phyloP scores from a whole-genome alignment of 2,797 vertebrate genomes.

The Gila robusta region DNA sequence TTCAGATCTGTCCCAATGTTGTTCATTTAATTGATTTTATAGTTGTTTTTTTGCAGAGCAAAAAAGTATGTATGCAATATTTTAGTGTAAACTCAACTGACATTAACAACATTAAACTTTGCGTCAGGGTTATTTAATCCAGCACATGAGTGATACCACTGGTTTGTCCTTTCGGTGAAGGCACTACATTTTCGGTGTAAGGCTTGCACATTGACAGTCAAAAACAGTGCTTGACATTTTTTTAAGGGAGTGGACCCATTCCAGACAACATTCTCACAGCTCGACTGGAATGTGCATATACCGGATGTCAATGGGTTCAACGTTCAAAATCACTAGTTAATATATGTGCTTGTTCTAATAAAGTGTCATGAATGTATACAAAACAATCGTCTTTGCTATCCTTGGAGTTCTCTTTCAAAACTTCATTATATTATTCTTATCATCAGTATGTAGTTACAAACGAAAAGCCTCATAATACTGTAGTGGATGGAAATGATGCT shows the following conservation, averaged over 20 bases:
- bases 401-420: neutral
- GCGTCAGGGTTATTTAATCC: neutral
- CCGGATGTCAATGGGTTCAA: neutral
- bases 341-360: neutral
- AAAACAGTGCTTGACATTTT: slow-evolving; percentile 7
- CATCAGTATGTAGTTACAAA: neutral
- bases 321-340: neutral
- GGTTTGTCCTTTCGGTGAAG: slow-evolving; percentile 19
- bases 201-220: slow-evolving; percentile 30
- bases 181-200: slow-evolving; percentile 5
- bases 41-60: slow-evolving; percentile 32
- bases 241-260: slow-evolving; percentile 14
- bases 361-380: neutral
- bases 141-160: neutral
- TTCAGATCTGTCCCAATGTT: slow-evolving; percentile 15
- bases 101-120: neutral
- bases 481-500: neutral
- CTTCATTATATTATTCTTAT: neutral
- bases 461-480: neutral
- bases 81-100: neutral
- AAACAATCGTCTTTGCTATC: neutral
- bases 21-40: slow-evolving; percentile 13
- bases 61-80: slow-evolving; percentile 21
- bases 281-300: slow-evolving; percentile 50
- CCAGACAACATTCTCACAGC: slow-evolving; percentile 8